These are phyloP conservation scores for Sebastes itinus DNA, from an alignment of 2,797 vertebrate genomes.

Conservation along the genomic window DNA sequence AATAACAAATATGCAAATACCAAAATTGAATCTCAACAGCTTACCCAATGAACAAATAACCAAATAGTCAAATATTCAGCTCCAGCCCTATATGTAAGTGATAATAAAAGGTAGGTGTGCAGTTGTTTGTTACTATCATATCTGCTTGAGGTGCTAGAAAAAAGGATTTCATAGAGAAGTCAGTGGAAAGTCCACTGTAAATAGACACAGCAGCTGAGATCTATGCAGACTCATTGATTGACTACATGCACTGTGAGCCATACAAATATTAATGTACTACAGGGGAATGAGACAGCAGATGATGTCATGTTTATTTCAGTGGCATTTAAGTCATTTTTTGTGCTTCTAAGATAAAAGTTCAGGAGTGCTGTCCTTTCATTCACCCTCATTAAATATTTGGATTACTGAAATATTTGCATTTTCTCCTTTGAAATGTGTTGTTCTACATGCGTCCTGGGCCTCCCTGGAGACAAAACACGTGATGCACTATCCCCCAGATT, in stretches of 20 bases:
- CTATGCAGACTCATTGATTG: constrained; percentile 17
- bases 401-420: constrained; percentile 10
- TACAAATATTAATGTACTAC: background rate
- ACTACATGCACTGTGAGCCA: constrained; percentile 8
- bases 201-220: background rate
- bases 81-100: background rate
- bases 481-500: constrained; percentile 3
- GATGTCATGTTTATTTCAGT: background rate
- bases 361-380: background rate
- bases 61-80: no score
- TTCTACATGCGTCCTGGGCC: background rate
- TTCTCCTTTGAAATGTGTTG: constrained; percentile 9
- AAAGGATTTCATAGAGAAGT: constrained; percentile 7
- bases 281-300: background rate
- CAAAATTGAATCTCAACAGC: no score
- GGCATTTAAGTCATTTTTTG: background rate
- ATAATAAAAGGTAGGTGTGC: background rate
- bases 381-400: background rate
- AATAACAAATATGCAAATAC: no score
- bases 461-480: constrained; percentile 3
- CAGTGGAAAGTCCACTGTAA: background rate
- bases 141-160: background rate
- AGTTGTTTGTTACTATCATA: background rate
- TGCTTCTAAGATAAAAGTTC: background rate
- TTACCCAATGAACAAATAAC: no score